phyloP scores from a whole-genome alignment of 1,140 invertebrate species.

The Lysiphlebus fabarum region DNA sequence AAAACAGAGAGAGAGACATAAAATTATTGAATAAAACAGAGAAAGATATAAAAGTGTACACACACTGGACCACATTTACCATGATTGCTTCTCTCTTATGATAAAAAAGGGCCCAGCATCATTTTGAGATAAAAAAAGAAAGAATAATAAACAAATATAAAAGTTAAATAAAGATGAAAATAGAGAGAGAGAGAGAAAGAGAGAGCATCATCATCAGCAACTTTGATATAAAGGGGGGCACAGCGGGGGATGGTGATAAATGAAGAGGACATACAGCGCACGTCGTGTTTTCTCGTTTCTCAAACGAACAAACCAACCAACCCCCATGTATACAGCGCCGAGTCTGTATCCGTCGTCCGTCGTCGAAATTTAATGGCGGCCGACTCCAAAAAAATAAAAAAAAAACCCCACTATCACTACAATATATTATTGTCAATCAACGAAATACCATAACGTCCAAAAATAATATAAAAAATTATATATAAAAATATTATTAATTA shows the following conservation, averaged over 20 bases:
- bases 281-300: conserved; percentile 24
- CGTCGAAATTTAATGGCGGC: conserved; percentile 53
- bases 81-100: no score
- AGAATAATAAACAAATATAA: neutral
- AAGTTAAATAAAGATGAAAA: conserved; percentile 13
- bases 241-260: conserved; percentile 14
- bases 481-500: no score
- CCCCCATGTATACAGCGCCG: conserved; percentile 31
- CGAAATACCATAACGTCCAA: conserved; percentile 25
- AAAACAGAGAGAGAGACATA: no score
- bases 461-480: no score
- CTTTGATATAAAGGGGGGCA: conserved; percentile 11
- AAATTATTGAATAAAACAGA: no score
- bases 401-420: conserved; percentile 28
- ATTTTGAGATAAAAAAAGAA: no score
- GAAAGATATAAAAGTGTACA: no score
- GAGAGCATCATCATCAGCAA: neutral
- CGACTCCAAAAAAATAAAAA: conserved; percentile 30
- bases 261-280: conserved; percentile 33
- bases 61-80: no score
- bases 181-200: conserved; percentile 11
- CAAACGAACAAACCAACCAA: conserved; percentile 27
- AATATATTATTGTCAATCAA: conserved; percentile 48
- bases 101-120: no score
- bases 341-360: conserved; percentile 30